Evolutionary conservation across 2,888 invertebrate species (phyloP).

Genomic region (Elmis aenea): DNA sequence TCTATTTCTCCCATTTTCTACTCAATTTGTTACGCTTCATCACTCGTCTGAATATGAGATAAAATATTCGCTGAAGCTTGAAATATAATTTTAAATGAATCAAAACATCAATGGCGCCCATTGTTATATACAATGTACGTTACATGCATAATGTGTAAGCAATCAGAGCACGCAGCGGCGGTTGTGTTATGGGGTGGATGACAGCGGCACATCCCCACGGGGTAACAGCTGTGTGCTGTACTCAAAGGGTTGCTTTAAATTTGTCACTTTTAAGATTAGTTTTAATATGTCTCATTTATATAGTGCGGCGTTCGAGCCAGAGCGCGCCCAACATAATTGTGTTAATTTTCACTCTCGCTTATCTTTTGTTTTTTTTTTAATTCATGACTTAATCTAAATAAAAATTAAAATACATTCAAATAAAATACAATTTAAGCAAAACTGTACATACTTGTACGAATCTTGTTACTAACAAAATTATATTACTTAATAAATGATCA

Average conservation of each 20-base stretch:
- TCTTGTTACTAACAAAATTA: too few relatives aligned
- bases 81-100: conserved; percentile 29
- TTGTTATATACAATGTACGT: conserved; percentile 35
- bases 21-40: conserved; percentile 28
- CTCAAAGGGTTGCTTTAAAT: conserved; percentile 38
- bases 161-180: conserved; percentile 37
- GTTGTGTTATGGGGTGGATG: conserved; percentile 28
- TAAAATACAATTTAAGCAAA: too few relatives aligned
- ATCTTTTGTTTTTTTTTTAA: too few relatives aligned
- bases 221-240: conserved; percentile 36
- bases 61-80: conserved; percentile 28
- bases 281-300: too few relatives aligned
- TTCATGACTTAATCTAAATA: too few relatives aligned
- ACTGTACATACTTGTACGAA: too few relatives aligned
- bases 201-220: conserved; percentile 18
- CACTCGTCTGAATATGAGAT: conserved; percentile 28
- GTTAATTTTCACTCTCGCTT: too few relatives aligned
- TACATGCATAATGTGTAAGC: conserved; percentile 49
- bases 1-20: conserved; percentile 24
- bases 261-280: conserved; percentile 39
- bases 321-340: too few relatives aligned
- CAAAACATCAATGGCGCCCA: conserved; percentile 30
- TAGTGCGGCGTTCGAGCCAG: too few relatives aligned
- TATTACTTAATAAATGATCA: too few relatives aligned
- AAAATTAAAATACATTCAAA: too few relatives aligned